A percentile compares a stretch with the other conserved stretches of the same genome.
These are phyloP conservation scores for Idaea biselata DNA, from an alignment of 2,888 invertebrate genomes.

Conservation along the genomic window DNA sequence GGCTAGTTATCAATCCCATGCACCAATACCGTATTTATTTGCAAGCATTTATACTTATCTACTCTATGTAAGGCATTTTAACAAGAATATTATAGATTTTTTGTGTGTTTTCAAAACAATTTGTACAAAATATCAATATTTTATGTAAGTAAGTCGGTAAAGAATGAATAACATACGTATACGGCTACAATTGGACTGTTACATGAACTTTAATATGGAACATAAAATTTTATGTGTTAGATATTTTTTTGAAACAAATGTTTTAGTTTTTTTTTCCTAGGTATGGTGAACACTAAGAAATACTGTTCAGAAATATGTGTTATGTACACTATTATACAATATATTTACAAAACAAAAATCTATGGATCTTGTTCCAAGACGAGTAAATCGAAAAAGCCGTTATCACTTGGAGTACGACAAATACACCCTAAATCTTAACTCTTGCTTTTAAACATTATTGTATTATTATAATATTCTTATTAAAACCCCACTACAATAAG, in stretches of 20 bases:
- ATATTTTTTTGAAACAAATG: too few relatives aligned
- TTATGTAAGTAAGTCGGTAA: neutral
- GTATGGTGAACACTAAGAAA: too few relatives aligned
- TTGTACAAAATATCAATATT: neutral
- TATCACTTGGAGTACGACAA: neutral
- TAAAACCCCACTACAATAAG: conserved; percentile 49
- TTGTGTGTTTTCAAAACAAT: neutral
- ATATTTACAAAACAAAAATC: too few relatives aligned
- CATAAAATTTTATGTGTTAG: too few relatives aligned
- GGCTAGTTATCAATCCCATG: conserved; percentile 39
- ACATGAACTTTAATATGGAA: too few relatives aligned
- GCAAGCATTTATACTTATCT: conserved; percentile 31
- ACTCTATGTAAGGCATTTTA: conserved; percentile 34
- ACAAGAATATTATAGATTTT: conserved; percentile 33
- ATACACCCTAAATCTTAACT: neutral
- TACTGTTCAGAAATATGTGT: too few relatives aligned
- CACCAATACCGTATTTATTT: conserved; percentile 31
- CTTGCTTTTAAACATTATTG: neutral
- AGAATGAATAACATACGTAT: too few relatives aligned
- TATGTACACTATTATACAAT: too few relatives aligned
- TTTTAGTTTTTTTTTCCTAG: too few relatives aligned
- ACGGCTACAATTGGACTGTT: too few relatives aligned
- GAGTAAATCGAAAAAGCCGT: too few relatives aligned
- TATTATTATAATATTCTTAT: conserved; percentile 36
- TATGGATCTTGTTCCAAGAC: too few relatives aligned